Base-by-base conservation (phyloP, 2,797 vertebrate species). In the Gambelia wislizenii region DNA sequence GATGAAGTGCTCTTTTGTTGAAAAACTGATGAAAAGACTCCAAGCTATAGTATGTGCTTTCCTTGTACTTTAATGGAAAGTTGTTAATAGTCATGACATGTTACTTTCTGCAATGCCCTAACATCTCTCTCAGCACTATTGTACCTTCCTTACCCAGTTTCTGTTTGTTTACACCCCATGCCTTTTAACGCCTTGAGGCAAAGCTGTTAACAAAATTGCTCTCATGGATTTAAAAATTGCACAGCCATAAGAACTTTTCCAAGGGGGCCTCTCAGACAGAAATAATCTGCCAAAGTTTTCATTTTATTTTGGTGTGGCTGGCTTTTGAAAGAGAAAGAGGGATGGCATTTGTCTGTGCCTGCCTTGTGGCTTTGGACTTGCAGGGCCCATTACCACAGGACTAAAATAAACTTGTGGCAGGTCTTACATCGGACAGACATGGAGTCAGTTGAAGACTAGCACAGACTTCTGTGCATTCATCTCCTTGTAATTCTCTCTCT, bases 321-420 rank as follows among this genome's bases (percentile, higher is more conserved):
- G 81, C 39, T 77, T 90, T 89, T 89, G 61, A 61, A 89, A 94
- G 94, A 87, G 14, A 93, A 75, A 94, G 76, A 90, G 67, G 54
- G 89, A 78, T 77, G 89, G 25, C 85, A 67, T 91, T 94, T 91
- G 70, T n/a, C 78, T 78, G 76, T 88, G 83, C 25, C 0, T 52
- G 86, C 72, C 47, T 49, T 85, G 84, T 81, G 82, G 77, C 85
- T 94, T 83, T 83, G 30, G 61, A 89, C 33, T 70, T 83, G 77
- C 84, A 76, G 79, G 8, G 44, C 69, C 49, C 49, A 89, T 92
- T 89, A 76, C 76, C 70, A 67, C 64, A 44, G 59, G 18, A 89
- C 94, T 91, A 90, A 95, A 95, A 92, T 92, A 92, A 85, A 61
- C 64, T 87, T 81, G 87, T 92, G 92, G 84, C 84, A 84, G 36